These are phyloP conservation scores for Bombus breviceps DNA, from an alignment of 1,140 invertebrate genomes.

Conservation along the genomic window DNA sequence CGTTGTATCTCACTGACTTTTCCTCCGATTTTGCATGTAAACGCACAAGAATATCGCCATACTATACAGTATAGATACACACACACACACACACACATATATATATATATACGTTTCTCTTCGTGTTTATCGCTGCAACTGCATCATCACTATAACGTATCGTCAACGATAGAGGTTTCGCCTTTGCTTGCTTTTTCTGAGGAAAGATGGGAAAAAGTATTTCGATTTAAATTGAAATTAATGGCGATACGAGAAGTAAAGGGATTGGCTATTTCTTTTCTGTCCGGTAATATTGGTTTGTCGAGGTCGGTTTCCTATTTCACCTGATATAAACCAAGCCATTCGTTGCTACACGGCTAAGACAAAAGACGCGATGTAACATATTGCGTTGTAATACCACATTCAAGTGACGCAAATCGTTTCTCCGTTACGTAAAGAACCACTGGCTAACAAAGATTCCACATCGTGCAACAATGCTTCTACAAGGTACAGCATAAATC, in stretches of 20 bases:
- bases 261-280: neutral
- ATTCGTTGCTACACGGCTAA: neutral
- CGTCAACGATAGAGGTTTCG: slow-evolving; percentile 10
- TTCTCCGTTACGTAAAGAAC: too few relatives aligned
- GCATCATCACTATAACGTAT: slow-evolving; percentile 21
- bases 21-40: slow-evolving; percentile 20
- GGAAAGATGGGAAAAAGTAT: neutral
- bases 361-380: neutral
- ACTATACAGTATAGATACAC: neutral
- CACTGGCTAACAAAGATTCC: neutral
- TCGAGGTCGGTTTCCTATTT: neutral
- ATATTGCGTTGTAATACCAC: neutral
- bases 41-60: neutral
- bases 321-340: neutral
- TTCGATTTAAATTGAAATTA: slow-evolving; percentile 33
- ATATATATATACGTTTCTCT: neutral
- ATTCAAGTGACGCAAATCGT: neutral
- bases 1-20: slow-evolving; percentile 8
- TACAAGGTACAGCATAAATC: neutral
- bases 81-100: accelerated
- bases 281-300: neutral
- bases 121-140: neutral
- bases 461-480: neutral
- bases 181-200: neutral
- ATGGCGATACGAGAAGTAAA: neutral